phyloP scores from a whole-genome alignment of 2,113 vertebrate genomes.

The Ptyas mucosa region DNA sequence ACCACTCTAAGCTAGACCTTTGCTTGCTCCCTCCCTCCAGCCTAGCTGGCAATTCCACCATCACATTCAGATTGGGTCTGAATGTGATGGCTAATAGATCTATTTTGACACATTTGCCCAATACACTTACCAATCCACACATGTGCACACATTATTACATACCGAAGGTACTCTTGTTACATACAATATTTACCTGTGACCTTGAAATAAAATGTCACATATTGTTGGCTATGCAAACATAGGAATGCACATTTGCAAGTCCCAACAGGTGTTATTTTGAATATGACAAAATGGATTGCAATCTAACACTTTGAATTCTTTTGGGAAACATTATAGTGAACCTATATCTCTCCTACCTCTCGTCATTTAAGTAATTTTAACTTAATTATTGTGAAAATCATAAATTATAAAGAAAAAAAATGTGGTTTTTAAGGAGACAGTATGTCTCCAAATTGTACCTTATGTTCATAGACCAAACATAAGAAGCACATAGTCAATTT shows the following conservation, averaged over 20 bases:
- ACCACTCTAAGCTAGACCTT: neutral
- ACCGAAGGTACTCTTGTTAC: neutral
- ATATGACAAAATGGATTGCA: neutral
- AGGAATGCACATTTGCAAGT: neutral
- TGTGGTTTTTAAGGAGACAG: neutral
- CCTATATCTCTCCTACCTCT: neutral
- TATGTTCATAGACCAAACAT: constrained; percentile 15
- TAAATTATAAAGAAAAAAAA: neutral
- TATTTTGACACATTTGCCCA: neutral
- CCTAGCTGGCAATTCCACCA: neutral
- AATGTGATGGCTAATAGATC: neutral
- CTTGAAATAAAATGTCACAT: neutral
- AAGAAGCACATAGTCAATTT: neutral
- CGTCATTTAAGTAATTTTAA: neutral
- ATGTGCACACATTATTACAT: neutral
- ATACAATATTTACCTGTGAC: neutral
- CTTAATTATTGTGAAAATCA: neutral
- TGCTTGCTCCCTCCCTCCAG: neutral
- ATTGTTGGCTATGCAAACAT: neutral
- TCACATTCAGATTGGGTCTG: neutral
- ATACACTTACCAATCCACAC: neutral
- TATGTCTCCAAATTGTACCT: neutral
- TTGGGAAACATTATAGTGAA: neutral
- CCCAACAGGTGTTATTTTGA: neutral
- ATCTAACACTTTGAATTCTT: neutral